Conservation (phyloP, 2,113 vertebrate species). For the Scalopus aquaticus region DNA sequence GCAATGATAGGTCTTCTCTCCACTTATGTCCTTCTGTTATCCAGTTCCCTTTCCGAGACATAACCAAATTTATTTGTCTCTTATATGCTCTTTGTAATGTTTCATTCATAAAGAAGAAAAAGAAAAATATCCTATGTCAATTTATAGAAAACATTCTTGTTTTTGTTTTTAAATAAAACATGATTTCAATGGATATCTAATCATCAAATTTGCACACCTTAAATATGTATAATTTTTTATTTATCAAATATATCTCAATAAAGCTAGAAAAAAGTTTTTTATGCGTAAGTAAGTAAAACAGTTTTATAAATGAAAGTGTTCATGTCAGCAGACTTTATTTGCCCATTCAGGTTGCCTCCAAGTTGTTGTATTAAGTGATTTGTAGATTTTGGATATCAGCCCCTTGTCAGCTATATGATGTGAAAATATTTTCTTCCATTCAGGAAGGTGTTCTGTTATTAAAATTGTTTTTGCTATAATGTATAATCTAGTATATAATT, state of each 20-base stretch:
- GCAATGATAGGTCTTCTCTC: neutral
- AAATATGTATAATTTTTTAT: neutral
- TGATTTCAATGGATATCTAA: neutral
- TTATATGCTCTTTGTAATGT: neutral
- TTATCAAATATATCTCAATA: neutral
- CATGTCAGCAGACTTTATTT: neutral
- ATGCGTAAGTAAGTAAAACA: neutral
- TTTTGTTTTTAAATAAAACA: constrained; percentile 26
- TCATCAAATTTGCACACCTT: neutral
- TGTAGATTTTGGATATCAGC: too few species aligned
- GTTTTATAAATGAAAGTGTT: neutral
- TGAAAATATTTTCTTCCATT: too few species aligned
- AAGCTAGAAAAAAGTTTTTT: neutral
- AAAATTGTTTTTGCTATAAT: neutral
- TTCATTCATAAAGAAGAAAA: neutral
- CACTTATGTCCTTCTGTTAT: neutral
- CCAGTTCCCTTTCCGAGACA: neutral
- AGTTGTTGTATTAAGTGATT: too few species aligned
- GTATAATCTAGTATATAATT: neutral
- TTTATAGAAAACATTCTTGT: neutral
- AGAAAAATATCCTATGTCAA: neutral
- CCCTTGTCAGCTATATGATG: too few species aligned
- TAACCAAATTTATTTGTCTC: neutral
- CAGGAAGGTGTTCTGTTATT: neutral
- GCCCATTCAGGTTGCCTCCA: neutral